Percentiles rank a stretch among this genome's conserved stretches.
phyloP scores from a whole-genome alignment of 2,113 vertebrate genomes.

The Podiceps cristatus region DNA sequence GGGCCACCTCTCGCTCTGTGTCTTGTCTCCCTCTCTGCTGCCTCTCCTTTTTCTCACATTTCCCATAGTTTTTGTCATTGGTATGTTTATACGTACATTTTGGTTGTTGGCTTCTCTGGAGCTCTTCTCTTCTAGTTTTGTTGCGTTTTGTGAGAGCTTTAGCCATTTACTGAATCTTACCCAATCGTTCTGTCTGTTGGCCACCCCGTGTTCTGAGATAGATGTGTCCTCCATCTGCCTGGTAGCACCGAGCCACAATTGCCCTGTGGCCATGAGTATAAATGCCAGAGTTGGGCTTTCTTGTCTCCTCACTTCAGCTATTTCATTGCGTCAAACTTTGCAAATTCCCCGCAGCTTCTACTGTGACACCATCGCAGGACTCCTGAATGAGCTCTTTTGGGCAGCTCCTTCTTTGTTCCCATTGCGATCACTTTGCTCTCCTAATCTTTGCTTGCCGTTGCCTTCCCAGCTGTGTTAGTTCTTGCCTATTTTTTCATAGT shows the following conservation, averaged over 20 bases:
- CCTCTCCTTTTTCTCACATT: background rate
- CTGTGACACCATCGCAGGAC: background rate
- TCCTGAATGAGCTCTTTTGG: background rate
- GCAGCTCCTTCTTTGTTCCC: background rate
- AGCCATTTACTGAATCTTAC: background rate
- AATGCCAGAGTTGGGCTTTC: background rate
- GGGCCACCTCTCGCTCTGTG: background rate
- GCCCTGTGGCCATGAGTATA: background rate
- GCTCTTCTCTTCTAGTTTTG: background rate
- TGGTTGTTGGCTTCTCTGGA: background rate
- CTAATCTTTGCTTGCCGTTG: background rate
- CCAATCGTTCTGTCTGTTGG: background rate
- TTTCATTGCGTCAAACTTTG: background rate
- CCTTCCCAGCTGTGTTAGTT: background rate
- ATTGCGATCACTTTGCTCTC: background rate
- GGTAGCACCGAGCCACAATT: background rate
- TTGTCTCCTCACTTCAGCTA: fast-evolving
- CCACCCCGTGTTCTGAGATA: background rate
- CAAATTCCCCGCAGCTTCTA: background rate
- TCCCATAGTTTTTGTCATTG: background rate
- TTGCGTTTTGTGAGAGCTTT: background rate
- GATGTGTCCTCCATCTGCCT: background rate
- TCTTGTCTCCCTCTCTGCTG: background rate
- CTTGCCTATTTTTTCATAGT: background rate
- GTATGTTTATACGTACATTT: background rate